Evolutionary conservation across 2,113 vertebrate species (phyloP), one percentile per base, ranked within the genome.

Genomic region (Lipophrys pholis): DNA sequence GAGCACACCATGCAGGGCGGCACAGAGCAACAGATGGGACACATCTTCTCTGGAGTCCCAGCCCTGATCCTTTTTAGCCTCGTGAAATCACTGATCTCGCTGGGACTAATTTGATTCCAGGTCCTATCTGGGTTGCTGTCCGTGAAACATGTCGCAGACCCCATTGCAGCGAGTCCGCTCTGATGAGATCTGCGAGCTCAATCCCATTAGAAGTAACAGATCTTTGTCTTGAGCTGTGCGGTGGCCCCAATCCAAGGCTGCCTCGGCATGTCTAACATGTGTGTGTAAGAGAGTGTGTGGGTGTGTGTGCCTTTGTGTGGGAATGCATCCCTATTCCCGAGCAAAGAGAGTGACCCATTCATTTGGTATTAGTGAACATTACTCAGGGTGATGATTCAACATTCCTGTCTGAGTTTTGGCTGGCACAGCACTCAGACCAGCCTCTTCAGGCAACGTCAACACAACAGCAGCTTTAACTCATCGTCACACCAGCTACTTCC

Each of bases 381-480:
- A 86, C 61, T 90, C 86, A 89, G 49, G 39, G 43, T 57, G 86
- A 87, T 88, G 87, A 91, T 80, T 86, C 89, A 87, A 87, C 86
- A 78, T 89, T 87, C 83, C 83, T 84, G 78, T 71, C 83, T 35
- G 59, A 78, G 69, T 78, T 81, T 48, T 65, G 65, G 76, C 78
- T 56, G 51, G 17, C 35, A 45, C 65, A 75, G 78, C 61, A 70
- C 72, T 73, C 63, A 5, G 53, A 59, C 62, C 46, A 56, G 67
- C 81, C 83, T 69, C 76, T 69, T 73, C 39, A 49, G 45, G 59
- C 8, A 63, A 55, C 73, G 71, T 81, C 72, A 69, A 69, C 53
- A 80, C 64, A 82, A 73, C 6, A 8, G 75, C 60, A 61, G 74
- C 63, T 61, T 57, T 62, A 78, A 69, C 81, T 57, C 50, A 36